Evolutionary conservation across 2,797 vertebrate genomes (phyloP).

Genomic region (Pampus argenteus): DNA sequence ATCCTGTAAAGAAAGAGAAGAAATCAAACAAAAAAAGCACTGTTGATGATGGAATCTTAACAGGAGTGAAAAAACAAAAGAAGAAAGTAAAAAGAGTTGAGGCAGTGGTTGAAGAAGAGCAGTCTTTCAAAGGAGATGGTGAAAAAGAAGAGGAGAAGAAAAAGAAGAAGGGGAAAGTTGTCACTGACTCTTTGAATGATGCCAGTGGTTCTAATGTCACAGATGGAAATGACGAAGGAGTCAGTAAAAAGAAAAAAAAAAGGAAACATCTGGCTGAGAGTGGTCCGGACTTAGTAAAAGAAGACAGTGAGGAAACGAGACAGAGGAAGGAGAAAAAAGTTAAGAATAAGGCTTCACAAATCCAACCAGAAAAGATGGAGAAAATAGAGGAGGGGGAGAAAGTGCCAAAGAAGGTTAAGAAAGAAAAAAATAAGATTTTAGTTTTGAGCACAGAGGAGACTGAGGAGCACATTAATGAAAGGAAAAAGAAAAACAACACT

Average conservation of each 20-base stretch:
- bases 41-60: neutral
- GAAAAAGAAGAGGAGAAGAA: conserved; percentile 35
- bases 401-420: conserved; percentile 46
- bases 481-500: conserved; percentile 51
- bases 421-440: conserved; percentile 18
- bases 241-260: conserved; percentile 52
- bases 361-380: conserved; percentile 7
- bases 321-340: conserved; percentile 29
- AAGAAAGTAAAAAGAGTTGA: conserved; percentile 41
- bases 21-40: conserved; percentile 28
- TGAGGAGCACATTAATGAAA: conserved; percentile 27
- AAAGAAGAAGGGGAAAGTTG: conserved; percentile 49
- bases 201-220: neutral
- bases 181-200: conserved; percentile 13
- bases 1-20: conserved; percentile 56
- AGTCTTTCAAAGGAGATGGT: neutral
- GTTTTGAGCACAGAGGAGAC: conserved; percentile 19
- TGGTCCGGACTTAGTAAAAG: neutral
- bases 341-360: conserved; percentile 37
- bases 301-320: conserved; percentile 20
- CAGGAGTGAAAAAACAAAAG: conserved; percentile 36
- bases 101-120: neutral
- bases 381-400: conserved; percentile 9
- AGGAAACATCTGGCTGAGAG: conserved; percentile 1
- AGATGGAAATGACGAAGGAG: conserved; percentile 6